Percentiles rank a stretch among this genome's conserved stretches.
phyloP scores from a whole-genome alignment of 2,113 vertebrate species.

The Argyrosomus japonicus region DNA sequence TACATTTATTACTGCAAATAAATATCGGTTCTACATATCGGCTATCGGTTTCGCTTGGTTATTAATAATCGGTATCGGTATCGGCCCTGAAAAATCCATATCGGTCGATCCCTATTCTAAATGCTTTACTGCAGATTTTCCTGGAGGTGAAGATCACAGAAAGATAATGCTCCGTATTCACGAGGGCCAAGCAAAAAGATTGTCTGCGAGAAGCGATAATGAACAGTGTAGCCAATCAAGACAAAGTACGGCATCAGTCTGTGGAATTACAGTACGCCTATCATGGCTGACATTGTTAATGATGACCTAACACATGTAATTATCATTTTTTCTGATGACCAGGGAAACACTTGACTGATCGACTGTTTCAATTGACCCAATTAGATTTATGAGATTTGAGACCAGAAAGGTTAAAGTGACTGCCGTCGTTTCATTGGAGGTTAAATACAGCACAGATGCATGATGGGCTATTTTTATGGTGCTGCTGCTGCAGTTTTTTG shows the following conservation, averaged over 20 bases:
- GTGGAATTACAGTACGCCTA: conserved; percentile 3
- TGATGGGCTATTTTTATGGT: conserved; percentile 22
- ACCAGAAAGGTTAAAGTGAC: conserved; percentile 21
- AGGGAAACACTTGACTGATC: conserved; percentile 31
- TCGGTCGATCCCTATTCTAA: too few species aligned
- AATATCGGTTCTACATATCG: too few species aligned
- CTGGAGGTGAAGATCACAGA: conserved; percentile 43
- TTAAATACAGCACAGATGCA: conserved; percentile 60
- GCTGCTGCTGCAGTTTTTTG: conserved; percentile 34
- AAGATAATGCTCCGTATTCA: conserved; percentile 35
- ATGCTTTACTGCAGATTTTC: conserved; percentile 41
- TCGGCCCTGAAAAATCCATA: too few species aligned
- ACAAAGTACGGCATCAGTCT: background rate
- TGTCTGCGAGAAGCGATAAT: conserved; percentile 56
- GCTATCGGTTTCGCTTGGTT: too few species aligned
- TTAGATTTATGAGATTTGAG: conserved; percentile 26
- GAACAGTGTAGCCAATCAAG: conserved; percentile 49
- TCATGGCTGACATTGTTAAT: conserved; percentile 19
- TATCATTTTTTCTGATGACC: conserved; percentile 1
- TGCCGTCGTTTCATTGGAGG: conserved; percentile 8
- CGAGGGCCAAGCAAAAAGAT: conserved; percentile 26
- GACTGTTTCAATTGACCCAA: conserved; percentile 14
- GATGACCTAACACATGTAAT: conserved; percentile 3
- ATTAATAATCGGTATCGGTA: too few species aligned
- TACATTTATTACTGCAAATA: too few species aligned